Evolutionary conservation across 2,797 vertebrate genomes (phyloP), one percentile per base, ranked within the genome.

Genomic region (Tinamus major): DNA sequence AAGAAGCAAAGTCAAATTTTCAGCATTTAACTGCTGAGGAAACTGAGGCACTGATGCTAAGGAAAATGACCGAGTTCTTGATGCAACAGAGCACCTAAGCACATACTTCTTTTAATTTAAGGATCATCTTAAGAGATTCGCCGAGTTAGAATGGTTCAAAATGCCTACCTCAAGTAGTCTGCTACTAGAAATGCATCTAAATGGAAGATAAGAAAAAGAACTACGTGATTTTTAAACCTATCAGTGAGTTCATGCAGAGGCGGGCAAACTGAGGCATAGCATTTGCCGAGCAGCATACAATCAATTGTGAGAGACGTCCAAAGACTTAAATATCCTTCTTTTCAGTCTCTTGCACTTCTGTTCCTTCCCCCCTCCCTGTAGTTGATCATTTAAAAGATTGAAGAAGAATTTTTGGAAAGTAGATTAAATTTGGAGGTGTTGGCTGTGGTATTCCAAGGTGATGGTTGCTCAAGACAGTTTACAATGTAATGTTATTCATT

Each of bases 401-500:
- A 91, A 90, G 78, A 75, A 79, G 53, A 85, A 61, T 78, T 59
- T 95, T 96, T 87, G 87, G 92, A 87, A 87, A 95, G 82, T 89
- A 92, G 82, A 90, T 71, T 87, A 79, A 92, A 94, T 86, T 95
- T 85, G 79, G 75, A 94, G 85, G 91, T 92, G 85, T 42, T 80
- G 67, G 35, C 92, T 83, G 55, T 74, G 87, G 53, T 87, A 27
- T 96, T 97, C 96, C 78, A 79, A 48, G 85, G 91, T 95, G 89
- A 77, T 80, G 37, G 58, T 90, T 87, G 56, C 89, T 94, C 90
- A 74, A 75, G 84, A 61, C 88, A 93, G 93, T 87, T 97, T 96
- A 96, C 92, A 37, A 87, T 97, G 96, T 96, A 95, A 94, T 70
- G 7, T 91, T 96, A 94, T 97, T 95, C 98, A 97, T 97, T 94